Conservation (phyloP, 2,888 invertebrate species). For the Dyspetes luteomarginatus region DNA sequence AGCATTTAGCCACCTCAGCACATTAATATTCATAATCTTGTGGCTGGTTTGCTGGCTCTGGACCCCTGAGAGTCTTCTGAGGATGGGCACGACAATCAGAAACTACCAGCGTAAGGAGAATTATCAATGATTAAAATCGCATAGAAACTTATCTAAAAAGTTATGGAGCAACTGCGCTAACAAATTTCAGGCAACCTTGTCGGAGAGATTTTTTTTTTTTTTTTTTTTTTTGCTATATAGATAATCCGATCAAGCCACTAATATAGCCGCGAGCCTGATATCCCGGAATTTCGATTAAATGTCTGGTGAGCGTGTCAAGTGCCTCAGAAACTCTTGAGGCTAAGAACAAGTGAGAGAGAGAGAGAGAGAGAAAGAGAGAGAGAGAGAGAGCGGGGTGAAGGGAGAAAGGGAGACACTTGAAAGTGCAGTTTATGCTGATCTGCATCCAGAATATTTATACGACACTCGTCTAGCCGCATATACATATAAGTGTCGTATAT, state of each 20-base stretch:
- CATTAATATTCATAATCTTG: constrained; percentile 82
- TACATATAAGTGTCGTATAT: constrained; percentile 1
- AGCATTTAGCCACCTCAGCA: constrained; percentile 81
- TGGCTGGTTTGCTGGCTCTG: constrained; percentile 24
- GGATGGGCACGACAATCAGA: not conserved
- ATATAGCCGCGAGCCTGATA: constrained; percentile 3
- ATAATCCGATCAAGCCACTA: constrained; percentile 24
- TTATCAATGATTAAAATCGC: constrained; percentile 25
- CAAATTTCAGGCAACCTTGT: constrained; percentile 2
- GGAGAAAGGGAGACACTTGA: constrained; percentile 17
- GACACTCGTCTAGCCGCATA: constrained; percentile 13
- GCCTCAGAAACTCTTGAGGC: constrained; percentile 19
- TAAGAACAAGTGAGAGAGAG: not conserved
- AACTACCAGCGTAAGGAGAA: not conserved
- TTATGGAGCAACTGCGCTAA: constrained; percentile 30
- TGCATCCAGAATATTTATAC: constrained; percentile 28
- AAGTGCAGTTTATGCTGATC: constrained; percentile 28
- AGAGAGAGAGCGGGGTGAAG: too few species aligned
- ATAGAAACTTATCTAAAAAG: not conserved
- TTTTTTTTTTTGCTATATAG: not conserved
- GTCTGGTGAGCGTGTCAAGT: constrained; percentile 8
- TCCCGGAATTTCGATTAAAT: constrained; percentile 21
- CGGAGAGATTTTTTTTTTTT: not conserved
- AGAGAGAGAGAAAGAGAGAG: not conserved
- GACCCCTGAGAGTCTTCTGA: not conserved